Evolutionary conservation across 1,140 invertebrate species (phyloP).

Genomic region (Zaprionus camerounensis): DNA sequence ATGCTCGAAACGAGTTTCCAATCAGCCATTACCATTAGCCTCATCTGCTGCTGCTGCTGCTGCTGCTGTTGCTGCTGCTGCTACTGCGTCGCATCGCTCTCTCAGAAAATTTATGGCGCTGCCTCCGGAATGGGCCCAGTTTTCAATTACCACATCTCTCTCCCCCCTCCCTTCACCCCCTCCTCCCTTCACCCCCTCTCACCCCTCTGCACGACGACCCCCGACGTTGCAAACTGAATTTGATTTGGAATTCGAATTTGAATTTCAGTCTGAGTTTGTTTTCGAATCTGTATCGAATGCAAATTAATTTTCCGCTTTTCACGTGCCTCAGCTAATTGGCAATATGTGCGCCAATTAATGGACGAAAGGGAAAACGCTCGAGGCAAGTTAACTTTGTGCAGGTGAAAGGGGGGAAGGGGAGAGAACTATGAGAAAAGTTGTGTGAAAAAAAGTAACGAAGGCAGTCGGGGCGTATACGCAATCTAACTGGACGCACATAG

Average conservation of each 20-base stretch:
- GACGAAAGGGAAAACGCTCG: conserved; percentile 32
- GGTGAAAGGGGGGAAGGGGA: neutral
- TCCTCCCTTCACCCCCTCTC: neutral
- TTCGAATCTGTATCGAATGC: conserved; percentile 50
- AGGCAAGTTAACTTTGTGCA: conserved; percentile 27
- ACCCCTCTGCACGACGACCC: neutral
- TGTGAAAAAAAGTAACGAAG: conserved; percentile 9
- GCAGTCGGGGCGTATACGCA: conserved; percentile 67
- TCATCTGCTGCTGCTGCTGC: conserved; percentile 2
- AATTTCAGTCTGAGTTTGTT: conserved; percentile 10
- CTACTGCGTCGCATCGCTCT: conserved; percentile 46
- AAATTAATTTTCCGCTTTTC: conserved; percentile 81
- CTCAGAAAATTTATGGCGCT: conserved; percentile 52
- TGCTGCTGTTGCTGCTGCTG: neutral
- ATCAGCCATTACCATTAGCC: conserved; percentile 77
- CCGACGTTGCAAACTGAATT: conserved; percentile 22
- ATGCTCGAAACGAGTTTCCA: conserved; percentile 75
- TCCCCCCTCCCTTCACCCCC: no score
- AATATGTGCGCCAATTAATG: conserved; percentile 77
- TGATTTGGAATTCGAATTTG: conserved; percentile 27
- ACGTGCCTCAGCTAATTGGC: conserved; percentile 65
- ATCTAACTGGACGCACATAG: conserved; percentile 39
- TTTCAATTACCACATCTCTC: conserved; percentile 71
- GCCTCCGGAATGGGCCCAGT: conserved; percentile 51
- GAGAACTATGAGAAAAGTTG: conserved; percentile 53